Base-by-base conservation (phyloP, 2,113 vertebrate genomes). In the Danionella cerebrum region DNA sequence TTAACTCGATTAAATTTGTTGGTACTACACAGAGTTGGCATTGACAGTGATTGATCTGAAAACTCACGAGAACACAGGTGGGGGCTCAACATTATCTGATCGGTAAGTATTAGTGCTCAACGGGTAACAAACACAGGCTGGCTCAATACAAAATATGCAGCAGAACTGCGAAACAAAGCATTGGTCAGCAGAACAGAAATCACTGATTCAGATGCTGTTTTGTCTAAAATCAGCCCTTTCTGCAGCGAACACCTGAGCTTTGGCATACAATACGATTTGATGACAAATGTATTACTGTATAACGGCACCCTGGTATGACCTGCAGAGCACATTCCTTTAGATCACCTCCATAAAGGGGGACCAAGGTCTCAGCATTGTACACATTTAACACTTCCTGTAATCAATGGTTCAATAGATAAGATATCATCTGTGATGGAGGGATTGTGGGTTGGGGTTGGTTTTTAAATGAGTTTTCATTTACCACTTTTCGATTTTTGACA, bases 131-230 rank as follows among this genome's bases (percentile, higher is more conserved):
- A 9, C 19, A 19, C 13, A 63, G 35, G 18, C 29, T 33, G 35
- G 38, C 29, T 67, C 65, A 45, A 63, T 70, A 53, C 44, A 21
- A 14, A 65, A 54, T 48, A 52, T 19, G 7, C 60, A 65, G 62
- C 67, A 65, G 45, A 53, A 21, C n/a, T 21, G 25, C 11, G 25
- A 19, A 59, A 36, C 35, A 65, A 52, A 6, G 29, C 57, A 19
- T 33, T 29, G 27, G 51, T 74, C 72, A 69, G 66, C 72, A 58
- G 9, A 22, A 50, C 45, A 6, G 53, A 52, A 51, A n/a, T 4
- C 14, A 14, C 52, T 29, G 44, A 31, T 58, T 63, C 60, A 69
- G 60, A 31, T 62, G 35, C 48, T 58, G 60, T 48, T 58, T 33
- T 18, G 33, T 57, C 39, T 45, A 69, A 36, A 51, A 55, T 11